phyloP scores from a whole-genome alignment of 2,888 invertebrate genomes.

The Quadriops clusia region DNA sequence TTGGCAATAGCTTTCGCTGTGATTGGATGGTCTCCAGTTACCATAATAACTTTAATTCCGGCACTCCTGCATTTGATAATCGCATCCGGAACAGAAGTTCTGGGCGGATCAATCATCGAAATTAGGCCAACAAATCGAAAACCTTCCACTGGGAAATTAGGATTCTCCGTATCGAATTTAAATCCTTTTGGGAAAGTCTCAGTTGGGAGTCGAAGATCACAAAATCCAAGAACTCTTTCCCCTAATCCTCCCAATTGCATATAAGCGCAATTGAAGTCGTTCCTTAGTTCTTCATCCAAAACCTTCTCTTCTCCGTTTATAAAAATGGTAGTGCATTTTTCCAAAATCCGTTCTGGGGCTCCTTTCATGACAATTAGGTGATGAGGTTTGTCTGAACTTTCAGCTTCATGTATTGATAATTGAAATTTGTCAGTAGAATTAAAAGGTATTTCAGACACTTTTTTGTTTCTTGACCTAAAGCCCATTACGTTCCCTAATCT shows the following conservation, averaged over 20 bases:
- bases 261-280: slow-evolving; percentile 90
- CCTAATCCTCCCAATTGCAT: slow-evolving; percentile 83
- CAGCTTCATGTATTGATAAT: slow-evolving; percentile 85
- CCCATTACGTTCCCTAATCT: slow-evolving; percentile 78
- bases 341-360: slow-evolving; percentile 90
- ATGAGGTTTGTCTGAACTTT: slow-evolving; percentile 80
- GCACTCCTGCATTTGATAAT: slow-evolving; percentile 95
- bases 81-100: slow-evolving; percentile 96
- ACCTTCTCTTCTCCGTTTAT: slow-evolving; percentile 58
- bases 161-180: slow-evolving; percentile 82
- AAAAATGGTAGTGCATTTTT: slow-evolving; percentile 39
- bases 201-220: slow-evolving; percentile 80
- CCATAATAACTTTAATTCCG: slow-evolving; percentile 93
- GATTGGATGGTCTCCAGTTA: slow-evolving; percentile 92
- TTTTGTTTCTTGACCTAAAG: slow-evolving; percentile 46
- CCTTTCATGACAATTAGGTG: slow-evolving; percentile 94
- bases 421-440: slow-evolving; percentile 58
- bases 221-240: slow-evolving; percentile 85
- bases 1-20: slow-evolving; percentile 93
- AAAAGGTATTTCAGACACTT: slow-evolving; percentile 54
- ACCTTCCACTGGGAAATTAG: slow-evolving; percentile 82
- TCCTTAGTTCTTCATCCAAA: slow-evolving; percentile 87
- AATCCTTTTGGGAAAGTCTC: slow-evolving; percentile 88
- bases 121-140: slow-evolving; percentile 91
- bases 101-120: slow-evolving; percentile 98